Conservation (phyloP, 2,888 invertebrate genomes). For the Lepetodrilus schrolli region DNA sequence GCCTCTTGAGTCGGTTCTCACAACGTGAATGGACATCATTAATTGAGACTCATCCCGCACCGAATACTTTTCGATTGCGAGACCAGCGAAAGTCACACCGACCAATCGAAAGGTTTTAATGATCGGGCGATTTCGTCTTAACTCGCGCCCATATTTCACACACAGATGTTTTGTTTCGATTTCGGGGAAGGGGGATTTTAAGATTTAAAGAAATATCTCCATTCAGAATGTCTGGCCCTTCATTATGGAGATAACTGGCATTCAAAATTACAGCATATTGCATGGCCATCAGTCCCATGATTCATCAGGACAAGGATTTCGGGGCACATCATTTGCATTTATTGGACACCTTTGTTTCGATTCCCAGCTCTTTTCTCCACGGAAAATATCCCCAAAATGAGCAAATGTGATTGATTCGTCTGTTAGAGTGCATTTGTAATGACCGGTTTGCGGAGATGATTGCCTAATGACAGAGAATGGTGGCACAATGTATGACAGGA, state of each 20-base stretch:
- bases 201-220: neutral
- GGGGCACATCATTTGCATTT: neutral
- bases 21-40: neutral
- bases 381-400: neutral
- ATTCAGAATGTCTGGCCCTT: neutral
- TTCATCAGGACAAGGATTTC: neutral
- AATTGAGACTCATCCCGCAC: neutral
- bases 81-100: neutral
- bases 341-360: neutral
- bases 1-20: neutral
- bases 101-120: neutral
- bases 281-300: neutral
- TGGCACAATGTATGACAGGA: neutral
- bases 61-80: neutral
- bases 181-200: neutral
- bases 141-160: neutral
- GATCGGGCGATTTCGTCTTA: neutral
- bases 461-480: neutral
- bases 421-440: neutral
- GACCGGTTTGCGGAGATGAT: neutral
- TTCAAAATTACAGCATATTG: neutral
- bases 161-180: neutral
- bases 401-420: neutral
- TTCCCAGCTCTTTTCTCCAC: neutral
- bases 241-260: neutral